A percentile compares a stretch with the other conserved stretches of the same genome.
phyloP scores from a whole-genome alignment of 2,888 invertebrate species.

The Dryococelus australis region DNA sequence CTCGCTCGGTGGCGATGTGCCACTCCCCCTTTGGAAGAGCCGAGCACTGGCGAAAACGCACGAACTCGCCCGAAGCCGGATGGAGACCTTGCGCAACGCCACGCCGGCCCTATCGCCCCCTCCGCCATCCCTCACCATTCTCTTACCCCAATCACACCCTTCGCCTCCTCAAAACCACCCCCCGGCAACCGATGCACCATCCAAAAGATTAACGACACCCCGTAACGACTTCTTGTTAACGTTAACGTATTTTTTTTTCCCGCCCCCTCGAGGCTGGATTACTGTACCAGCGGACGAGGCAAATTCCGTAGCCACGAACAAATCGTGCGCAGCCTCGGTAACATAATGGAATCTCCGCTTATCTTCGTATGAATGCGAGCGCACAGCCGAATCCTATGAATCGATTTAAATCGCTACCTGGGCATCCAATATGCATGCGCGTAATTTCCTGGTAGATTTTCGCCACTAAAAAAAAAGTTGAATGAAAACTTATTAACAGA shows the following conservation, averaged over 20 bases:
- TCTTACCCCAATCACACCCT: neutral
- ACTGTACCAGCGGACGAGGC: neutral
- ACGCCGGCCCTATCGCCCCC: neutral
- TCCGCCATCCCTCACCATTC: neutral
- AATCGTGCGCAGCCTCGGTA: neutral
- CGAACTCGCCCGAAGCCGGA: neutral
- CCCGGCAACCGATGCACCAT: neutral
- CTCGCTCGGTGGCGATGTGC: neutral
- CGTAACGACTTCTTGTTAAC: slow-evolving; percentile 16
- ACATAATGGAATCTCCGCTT: neutral
- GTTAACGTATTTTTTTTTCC: neutral
- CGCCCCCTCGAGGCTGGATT: neutral
- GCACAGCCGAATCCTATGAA: neutral
- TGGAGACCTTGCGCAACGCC: neutral
- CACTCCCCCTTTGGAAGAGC: neutral
- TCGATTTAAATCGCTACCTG: neutral
- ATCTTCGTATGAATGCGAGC: neutral
- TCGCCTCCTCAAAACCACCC: neutral
- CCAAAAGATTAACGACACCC: neutral
- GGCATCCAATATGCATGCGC: no score
- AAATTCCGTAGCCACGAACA: neutral
- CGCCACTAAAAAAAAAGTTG: no score
- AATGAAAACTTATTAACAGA: no score
- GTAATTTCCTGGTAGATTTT: no score
- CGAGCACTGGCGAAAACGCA: neutral